Evolutionary conservation across 2,888 invertebrate species (phyloP).

Genomic region (Brassicogethes aeneus): DNA sequence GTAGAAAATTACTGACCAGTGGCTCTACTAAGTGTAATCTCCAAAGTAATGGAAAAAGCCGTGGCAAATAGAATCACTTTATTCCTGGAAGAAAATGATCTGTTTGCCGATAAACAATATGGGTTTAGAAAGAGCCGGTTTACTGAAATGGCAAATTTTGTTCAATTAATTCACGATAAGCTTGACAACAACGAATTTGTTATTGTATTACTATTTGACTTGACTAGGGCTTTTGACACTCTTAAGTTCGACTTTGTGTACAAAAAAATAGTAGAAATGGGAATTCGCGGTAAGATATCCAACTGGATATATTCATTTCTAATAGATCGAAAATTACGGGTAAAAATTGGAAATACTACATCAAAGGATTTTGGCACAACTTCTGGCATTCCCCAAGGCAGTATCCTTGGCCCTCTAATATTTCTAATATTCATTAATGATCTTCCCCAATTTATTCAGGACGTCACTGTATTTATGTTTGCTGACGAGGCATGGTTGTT

Average conservation of each 20-base stretch:
- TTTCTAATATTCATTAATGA: slow-evolving; percentile 3
- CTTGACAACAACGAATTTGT: not conserved
- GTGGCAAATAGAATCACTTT: not conserved
- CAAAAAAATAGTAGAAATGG: not conserved
- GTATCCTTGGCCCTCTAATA: slow-evolving; percentile 1
- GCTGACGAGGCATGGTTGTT: not conserved
- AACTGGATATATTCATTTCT: not conserved
- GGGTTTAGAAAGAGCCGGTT: not conserved
- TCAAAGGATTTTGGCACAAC: not conserved
- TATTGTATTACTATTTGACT: not conserved
- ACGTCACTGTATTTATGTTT: slow-evolving; percentile 1
- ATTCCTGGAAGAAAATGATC: not conserved
- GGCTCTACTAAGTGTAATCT: not conserved
- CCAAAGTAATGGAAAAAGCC: not conserved
- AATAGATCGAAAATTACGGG: not conserved
- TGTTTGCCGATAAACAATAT: not conserved
- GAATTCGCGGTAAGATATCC: not conserved
- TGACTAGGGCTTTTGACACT: not conserved
- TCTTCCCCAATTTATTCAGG: not conserved
- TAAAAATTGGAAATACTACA: not conserved
- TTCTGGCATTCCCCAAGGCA: not conserved
- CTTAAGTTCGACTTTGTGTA: not conserved
- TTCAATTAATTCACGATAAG: not conserved
- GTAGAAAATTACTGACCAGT: not conserved
- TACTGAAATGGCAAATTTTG: not conserved